phyloP scores from a whole-genome alignment of 2,797 vertebrate genomes.

The Microctenopoma stevenorrisi region DNA sequence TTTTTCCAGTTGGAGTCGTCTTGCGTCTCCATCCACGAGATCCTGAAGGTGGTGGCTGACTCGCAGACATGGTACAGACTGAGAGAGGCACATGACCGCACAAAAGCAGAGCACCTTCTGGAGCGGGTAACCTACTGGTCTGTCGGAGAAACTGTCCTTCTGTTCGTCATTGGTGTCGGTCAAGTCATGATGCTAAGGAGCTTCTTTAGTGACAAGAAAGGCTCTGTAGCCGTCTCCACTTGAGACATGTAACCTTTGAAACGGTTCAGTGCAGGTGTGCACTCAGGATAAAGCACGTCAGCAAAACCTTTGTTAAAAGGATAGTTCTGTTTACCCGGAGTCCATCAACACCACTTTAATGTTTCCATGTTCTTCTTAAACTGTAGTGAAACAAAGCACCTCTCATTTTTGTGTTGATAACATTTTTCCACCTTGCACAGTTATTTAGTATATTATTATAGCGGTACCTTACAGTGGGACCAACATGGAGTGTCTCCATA shows the following conservation, averaged over 20 bases:
- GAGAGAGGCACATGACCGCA: slow-evolving; percentile 89
- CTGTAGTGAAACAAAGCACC: slow-evolving; percentile 26
- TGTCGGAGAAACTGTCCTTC: slow-evolving; percentile 85
- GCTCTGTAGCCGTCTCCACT: slow-evolving; percentile 69
- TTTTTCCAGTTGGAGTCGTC: slow-evolving; percentile 88
- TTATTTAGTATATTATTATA: slow-evolving; percentile 22
- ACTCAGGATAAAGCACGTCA: slow-evolving; percentile 18
- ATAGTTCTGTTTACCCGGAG: not conserved
- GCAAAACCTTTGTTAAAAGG: slow-evolving; percentile 3
- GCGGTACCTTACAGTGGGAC: not conserved
- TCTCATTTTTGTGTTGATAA: slow-evolving; percentile 15
- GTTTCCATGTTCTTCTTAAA: slow-evolving; percentile 3
- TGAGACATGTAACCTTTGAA: slow-evolving; percentile 52
- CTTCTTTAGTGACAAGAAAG: slow-evolving; percentile 89
- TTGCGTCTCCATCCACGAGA: slow-evolving; percentile 89
- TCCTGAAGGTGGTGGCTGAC: slow-evolving; percentile 87
- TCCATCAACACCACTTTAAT: slow-evolving; percentile 7
- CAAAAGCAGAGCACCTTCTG: slow-evolving; percentile 86
- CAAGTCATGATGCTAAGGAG: slow-evolving; percentile 92
- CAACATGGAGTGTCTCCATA: slow-evolving; percentile 9
- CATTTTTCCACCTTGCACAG: slow-evolving; percentile 24
- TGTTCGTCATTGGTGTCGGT: slow-evolving; percentile 88
- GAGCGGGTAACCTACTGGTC: slow-evolving; percentile 90
- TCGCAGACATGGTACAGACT: slow-evolving; percentile 90
- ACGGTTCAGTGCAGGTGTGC: not conserved